A percentile compares a stretch with the other conserved stretches of the same genome.
These are phyloP conservation scores for Galerucella nymphaeae DNA, from an alignment of 2,888 invertebrate species.

Conservation along the genomic window DNA sequence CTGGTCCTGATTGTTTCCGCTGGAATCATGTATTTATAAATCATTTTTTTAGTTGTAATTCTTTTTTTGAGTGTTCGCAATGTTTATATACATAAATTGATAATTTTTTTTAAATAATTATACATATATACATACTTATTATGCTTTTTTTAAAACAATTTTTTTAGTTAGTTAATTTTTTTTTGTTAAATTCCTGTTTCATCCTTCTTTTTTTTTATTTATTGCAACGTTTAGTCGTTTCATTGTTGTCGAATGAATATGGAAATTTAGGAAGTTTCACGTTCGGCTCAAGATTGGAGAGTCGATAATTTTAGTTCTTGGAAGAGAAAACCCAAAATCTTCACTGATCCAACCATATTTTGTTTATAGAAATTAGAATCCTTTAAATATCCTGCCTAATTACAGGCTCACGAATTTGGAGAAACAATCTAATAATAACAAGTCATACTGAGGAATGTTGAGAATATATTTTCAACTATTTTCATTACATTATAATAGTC, in stretches of 20 bases:
- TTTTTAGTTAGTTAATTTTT: slow-evolving; percentile 44
- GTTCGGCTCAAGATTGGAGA: not conserved
- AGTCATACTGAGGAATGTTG: too few species aligned
- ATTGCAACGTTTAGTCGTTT: slow-evolving; percentile 27
- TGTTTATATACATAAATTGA: slow-evolving; percentile 44
- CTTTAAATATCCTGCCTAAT: too few species aligned
- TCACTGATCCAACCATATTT: too few species aligned
- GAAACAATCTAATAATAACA: too few species aligned
- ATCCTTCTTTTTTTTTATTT: slow-evolving; percentile 35
- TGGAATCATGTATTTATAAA: slow-evolving; percentile 40
- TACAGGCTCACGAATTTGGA: too few species aligned
- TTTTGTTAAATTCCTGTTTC: slow-evolving; percentile 50
- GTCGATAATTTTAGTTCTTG: too few species aligned
- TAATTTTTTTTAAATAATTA: slow-evolving; percentile 27
- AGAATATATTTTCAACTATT: too few species aligned
- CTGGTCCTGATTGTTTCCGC: slow-evolving; percentile 1
- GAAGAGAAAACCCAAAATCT: too few species aligned
- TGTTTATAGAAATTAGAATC: too few species aligned
- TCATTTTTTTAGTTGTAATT: slow-evolving; percentile 51
- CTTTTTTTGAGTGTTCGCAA: slow-evolving; percentile 58
- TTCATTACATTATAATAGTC: too few species aligned
- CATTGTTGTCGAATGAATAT: slow-evolving; percentile 19
- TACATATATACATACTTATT: slow-evolving; percentile 35
- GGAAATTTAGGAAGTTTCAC: not conserved
- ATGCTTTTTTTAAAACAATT: slow-evolving; percentile 39